Evolutionary conservation across 2,888 invertebrate genomes (phyloP).

Genomic region (Patella caerulea): DNA sequence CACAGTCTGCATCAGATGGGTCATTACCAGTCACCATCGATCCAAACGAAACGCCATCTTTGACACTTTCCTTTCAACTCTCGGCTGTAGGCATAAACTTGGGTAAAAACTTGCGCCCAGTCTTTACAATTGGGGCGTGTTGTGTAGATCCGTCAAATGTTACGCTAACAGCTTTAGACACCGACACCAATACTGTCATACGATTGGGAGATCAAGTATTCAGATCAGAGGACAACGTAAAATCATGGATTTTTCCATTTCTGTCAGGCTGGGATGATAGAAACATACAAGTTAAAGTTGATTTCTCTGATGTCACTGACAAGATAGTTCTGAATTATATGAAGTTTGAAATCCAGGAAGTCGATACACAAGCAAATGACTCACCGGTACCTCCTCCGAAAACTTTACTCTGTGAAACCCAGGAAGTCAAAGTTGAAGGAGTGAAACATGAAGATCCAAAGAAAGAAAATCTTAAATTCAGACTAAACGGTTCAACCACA

Average conservation of each 20-base stretch:
- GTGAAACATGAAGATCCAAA: background rate
- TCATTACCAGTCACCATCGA: background rate
- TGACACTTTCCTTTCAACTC: background rate
- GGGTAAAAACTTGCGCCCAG: background rate
- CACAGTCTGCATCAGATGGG: background rate
- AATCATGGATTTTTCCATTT: background rate
- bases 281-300: background rate
- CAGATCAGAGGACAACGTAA: background rate
- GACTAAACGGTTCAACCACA: background rate
- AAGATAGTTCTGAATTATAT: background rate
- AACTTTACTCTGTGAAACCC: background rate
- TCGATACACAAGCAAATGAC: background rate
- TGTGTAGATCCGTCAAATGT: background rate
- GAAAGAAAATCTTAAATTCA: background rate
- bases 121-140: background rate
- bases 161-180: background rate
- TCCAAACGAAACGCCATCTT: background rate
- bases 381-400: background rate
- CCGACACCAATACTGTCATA: background rate
- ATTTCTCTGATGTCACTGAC: background rate
- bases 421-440: constrained; percentile 2
- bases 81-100: background rate
- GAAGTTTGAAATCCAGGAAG: background rate
- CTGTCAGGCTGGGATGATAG: constrained; percentile 2
- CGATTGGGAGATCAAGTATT: background rate